Percentiles rank a stretch among this genome's conserved stretches.
Evolutionary conservation across 2,888 invertebrate genomes (phyloP).

Genomic region (Strigamia transsilvanica): DNA sequence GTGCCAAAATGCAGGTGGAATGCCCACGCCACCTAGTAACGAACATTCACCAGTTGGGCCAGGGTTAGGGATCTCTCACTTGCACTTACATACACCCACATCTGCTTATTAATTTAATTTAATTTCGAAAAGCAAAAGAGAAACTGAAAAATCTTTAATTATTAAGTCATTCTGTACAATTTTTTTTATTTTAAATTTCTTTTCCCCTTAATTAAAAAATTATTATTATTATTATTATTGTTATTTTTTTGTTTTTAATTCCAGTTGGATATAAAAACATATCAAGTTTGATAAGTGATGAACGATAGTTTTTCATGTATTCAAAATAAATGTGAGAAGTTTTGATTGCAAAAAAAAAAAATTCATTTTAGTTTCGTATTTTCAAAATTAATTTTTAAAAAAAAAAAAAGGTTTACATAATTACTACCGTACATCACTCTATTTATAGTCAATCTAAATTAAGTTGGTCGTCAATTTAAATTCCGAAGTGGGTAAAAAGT

Average conservation of each 20-base stretch:
- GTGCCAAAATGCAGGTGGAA: conserved; percentile 72
- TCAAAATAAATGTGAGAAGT: too few relatives aligned
- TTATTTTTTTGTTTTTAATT: conserved; percentile 25
- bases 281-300: conserved; percentile 4
- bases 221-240: neutral
- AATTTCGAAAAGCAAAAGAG: conserved; percentile 28
- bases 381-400: too few relatives aligned
- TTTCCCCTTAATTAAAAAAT: neutral
- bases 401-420: too few relatives aligned
- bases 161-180: neutral
- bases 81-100: conserved; percentile 60
- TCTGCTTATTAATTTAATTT: conserved; percentile 56
- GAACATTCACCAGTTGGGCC: conserved; percentile 71
- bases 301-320: neutral
- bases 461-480: neutral
- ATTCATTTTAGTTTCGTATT: too few relatives aligned
- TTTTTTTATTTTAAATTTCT: neutral
- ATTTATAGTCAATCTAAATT: conserved; percentile 20
- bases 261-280: neutral
- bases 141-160: neutral
- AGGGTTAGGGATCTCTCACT: conserved; percentile 59
- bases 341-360: too few relatives aligned
- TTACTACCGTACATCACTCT: neutral
- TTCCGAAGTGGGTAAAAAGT: too few relatives aligned
- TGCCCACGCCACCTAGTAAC: conserved; percentile 73